These are phyloP conservation scores for Chrysodeixis includens DNA, from an alignment of 2,888 invertebrate genomes.

Conservation along the genomic window DNA sequence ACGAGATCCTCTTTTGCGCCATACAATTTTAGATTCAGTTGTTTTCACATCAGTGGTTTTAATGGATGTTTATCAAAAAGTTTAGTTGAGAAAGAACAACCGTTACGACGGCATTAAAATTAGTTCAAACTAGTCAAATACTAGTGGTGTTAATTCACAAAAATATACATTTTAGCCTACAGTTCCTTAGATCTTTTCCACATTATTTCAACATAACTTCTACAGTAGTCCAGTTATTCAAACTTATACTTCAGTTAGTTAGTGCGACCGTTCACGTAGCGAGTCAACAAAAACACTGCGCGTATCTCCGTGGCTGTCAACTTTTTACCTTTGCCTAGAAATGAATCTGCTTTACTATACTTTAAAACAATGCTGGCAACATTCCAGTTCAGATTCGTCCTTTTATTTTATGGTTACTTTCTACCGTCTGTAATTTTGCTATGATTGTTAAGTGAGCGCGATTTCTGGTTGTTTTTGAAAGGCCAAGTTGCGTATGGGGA, in stretches of 20 bases:
- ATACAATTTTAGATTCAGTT: too few species aligned
- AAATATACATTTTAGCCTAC: too few species aligned
- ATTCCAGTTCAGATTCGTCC: not conserved
- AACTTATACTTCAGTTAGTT: not conserved
- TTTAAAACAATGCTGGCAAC: slow-evolving; percentile 1
- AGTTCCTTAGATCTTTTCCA: too few species aligned
- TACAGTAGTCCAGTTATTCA: not conserved
- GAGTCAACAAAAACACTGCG: not conserved
- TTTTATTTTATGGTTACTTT: not conserved
- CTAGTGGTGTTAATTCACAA: too few species aligned
- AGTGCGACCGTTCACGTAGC: not conserved
- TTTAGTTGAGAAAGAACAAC: too few species aligned
- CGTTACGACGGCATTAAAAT: too few species aligned
- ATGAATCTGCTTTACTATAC: not conserved
- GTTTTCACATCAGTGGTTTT: too few species aligned
- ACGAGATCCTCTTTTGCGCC: too few species aligned
- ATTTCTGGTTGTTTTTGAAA: not conserved
- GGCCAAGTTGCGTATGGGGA: too few species aligned
- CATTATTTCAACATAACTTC: not conserved
- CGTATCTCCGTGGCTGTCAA: not conserved
- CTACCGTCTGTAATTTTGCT: not conserved
- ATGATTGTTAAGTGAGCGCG: not conserved
- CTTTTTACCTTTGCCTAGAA: not conserved
- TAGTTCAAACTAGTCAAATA: too few species aligned
- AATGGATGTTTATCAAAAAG: too few species aligned